Conservation (phyloP, 2,888 invertebrate species). For the Epistrophe grossulariae region DNA sequence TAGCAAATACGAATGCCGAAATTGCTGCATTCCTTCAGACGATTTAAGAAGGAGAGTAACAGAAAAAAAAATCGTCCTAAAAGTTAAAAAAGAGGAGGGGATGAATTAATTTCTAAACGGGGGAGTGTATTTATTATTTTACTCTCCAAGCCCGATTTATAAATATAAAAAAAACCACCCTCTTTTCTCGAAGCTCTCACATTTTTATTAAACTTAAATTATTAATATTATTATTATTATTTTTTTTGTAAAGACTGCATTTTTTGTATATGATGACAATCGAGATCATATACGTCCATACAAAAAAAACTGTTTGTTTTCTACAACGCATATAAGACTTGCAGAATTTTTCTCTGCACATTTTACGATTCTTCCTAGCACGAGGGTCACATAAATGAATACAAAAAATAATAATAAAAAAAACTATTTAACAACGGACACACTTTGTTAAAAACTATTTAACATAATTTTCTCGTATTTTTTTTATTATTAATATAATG, state of each 20-base stretch:
- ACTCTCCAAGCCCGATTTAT: not conserved
- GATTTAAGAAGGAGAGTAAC: conserved; percentile 77
- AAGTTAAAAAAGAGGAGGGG: conserved; percentile 11
- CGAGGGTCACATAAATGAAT: conserved; percentile 38
- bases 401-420: conserved; percentile 45
- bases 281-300: conserved; percentile 61
- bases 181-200: conserved; percentile 59
- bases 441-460: conserved; percentile 74
- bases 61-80: not conserved
- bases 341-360: conserved; percentile 72
- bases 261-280: conserved; percentile 63
- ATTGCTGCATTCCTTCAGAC: conserved; percentile 80
- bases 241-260: conserved; percentile 72
- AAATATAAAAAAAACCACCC: not conserved
- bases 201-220: conserved; percentile 66
- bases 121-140: conserved; percentile 12
- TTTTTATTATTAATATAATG: conserved; percentile 37
- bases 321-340: conserved; percentile 65
- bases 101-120: conserved; percentile 1
- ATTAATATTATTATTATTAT: conserved; percentile 47
- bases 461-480: conserved; percentile 70
- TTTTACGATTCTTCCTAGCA: conserved; percentile 37
- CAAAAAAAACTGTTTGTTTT: conserved; percentile 62
- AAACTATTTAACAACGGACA: conserved; percentile 60
- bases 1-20: conserved; percentile 82